Base-by-base conservation (phyloP, 2,797 vertebrate genomes). In the Takifugu rubripes region DNA sequence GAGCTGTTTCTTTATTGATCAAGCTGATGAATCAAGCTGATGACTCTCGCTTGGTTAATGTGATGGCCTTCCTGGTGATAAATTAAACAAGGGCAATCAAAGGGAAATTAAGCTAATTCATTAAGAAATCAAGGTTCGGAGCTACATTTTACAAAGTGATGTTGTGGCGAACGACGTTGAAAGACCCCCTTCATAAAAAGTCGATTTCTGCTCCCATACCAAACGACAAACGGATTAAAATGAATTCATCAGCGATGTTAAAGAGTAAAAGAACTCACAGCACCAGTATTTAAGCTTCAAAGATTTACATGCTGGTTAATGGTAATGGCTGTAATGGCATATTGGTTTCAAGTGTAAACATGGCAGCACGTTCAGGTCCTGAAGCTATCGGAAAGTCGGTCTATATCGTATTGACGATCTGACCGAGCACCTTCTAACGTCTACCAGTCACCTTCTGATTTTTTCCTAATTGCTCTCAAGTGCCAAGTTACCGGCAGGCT, bases 381-480 rank as follows among this genome's bases (percentile, higher is more conserved):
- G 68, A 24, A 63, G 45, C 43, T 51, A 33, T 25, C 25, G 48
- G 25, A 68, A 60, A 81, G 54, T 74, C 67, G 52, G 66, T 77
- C 69, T 78, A 81, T 83, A 72, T 68, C 83, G 36, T 40, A 88
- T 86, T 82, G 87, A 86, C 81, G 75, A 76, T 68, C 64, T 57
- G 63, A 66, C 52, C 49, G 16, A 78, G 76, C 72, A 52, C 62
- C 61, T 59, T 59, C 25, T 65, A 57, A 49, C 44, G 69, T 68
- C 75, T 61, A 87, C 87, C 81, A 87, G 85, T 79, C 84, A 59
- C 66, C 64, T 82, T 85, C 66, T 79, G 84, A 84, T 84, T 88
- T 68, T 88, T 66, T 49, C 40, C 83, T 89, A 91, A 91, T 88
- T 89, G 79, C 55, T 62, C 75, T 82, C 77, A 85, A 89, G 83